Conservation (phyloP, 2,888 invertebrate species). For the Epistrophe grossulariae region DNA sequence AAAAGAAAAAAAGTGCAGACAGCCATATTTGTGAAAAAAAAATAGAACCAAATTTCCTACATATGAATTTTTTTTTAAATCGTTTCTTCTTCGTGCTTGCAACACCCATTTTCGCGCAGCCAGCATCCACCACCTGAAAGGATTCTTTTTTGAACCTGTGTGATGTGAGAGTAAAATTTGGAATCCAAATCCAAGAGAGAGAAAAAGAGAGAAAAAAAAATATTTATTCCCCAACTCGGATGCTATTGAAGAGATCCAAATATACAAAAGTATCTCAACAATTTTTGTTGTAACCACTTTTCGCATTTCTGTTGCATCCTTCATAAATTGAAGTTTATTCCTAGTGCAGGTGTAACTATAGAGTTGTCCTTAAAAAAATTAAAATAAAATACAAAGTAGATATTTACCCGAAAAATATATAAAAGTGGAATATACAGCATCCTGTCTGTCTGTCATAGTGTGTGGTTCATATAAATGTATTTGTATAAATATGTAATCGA, state of each 20-base stretch:
- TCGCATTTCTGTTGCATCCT: constrained; percentile 68
- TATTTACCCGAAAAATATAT: constrained; percentile 8
- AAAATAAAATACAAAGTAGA: not conserved
- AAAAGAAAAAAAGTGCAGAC: constrained; percentile 49
- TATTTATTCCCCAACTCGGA: constrained; percentile 7
- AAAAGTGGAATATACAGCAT: constrained; percentile 44
- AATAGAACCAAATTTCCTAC: not conserved
- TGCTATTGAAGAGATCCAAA: constrained; percentile 28
- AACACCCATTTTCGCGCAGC: constrained; percentile 70
- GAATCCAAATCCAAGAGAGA: constrained; percentile 23
- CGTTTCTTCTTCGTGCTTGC: constrained; percentile 40
- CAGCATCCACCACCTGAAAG: constrained; percentile 36
- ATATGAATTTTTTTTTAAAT: constrained; percentile 15
- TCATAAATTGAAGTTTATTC: constrained; percentile 56
- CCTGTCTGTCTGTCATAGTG: constrained; percentile 29
- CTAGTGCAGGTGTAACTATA: constrained; percentile 48
- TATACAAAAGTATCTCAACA: constrained; percentile 58
- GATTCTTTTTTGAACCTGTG: constrained; percentile 44
- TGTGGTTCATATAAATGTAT: constrained; percentile 10
- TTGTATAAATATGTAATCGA: constrained; percentile 37
- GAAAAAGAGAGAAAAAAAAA: constrained; percentile 42
- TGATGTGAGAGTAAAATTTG: constrained; percentile 26
- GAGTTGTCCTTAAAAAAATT: constrained; percentile 21
- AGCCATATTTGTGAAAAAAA: constrained; percentile 63
- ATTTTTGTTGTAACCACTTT: constrained; percentile 17